Evolutionary conservation across 2,888 invertebrate genomes (phyloP), one percentile per base, ranked within the genome.

Genomic region (Cataglyphis rosenhaueri): DNA sequence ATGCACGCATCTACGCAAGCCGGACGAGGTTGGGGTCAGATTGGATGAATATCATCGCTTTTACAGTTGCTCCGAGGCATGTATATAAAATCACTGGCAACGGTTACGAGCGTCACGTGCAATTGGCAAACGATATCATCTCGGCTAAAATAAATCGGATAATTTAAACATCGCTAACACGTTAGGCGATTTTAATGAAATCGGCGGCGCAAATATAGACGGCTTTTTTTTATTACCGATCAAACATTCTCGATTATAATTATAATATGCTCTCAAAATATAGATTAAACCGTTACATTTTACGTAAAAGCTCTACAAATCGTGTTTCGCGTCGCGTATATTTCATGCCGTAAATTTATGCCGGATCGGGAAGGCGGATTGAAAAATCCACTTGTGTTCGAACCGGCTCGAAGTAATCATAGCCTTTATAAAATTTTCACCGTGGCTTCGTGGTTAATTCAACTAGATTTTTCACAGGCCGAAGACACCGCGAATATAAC

Each of bases 1-100:
- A 88, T 89, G 86, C 88, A 89, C 88, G 89, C 89, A 88, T 88
- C 85, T 85, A 84, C 82, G 85, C 74, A 84, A 90, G 85, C 59
- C 64, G 85, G 82, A 83, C 66, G 86, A 85, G 85, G 81, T 84
- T 84, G 68, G 76, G 85, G 81, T 85, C 84, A 82, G 85, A 44
- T 75, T 81, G 87, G 84, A 86, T 85, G 85, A 81, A 81, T 85
- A 90, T 86, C 90, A 71, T 88, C 85, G 84, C 74, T 78, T 86
- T 89, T 87, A 86, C 87, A 89, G 83, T 82, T 82, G 83, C 76
- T 52, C 41, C 38, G n/a, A 64, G 83, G 82, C 75, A 66, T 74
- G 59, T 76, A 76, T 84, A 84, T 86, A 88, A 88, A 88, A 88
- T 68, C 83, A 71, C 38, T 61, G 68, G 38, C 83, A 78, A 55